Conservation (phyloP, 1,140 invertebrate species). For the Bilobella aurantiaca region DNA sequence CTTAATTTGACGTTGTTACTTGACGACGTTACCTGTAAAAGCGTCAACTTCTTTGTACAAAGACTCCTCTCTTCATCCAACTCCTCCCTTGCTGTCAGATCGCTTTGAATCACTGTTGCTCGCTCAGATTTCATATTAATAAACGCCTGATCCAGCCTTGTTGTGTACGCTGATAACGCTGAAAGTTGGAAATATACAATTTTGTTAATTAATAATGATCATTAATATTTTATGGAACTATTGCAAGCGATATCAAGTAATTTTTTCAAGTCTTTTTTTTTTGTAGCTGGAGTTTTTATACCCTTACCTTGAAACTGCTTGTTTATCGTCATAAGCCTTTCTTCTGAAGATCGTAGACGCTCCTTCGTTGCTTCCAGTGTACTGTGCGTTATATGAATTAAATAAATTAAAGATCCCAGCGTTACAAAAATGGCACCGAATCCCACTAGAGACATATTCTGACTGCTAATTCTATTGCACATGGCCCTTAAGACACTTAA, state of each 20-base stretch:
- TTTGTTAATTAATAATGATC: not conserved
- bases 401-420: not conserved
- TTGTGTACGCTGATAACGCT: conserved; percentile 23
- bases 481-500: not conserved
- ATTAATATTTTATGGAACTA: not conserved
- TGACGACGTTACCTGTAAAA: conserved; percentile 16
- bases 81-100: conserved; percentile 9
- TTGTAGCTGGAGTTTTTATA: not conserved
- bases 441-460: not conserved
- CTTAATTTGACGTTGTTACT: not conserved
- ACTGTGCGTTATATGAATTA: not conserved
- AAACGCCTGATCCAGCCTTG: conserved; percentile 14
- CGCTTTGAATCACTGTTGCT: not conserved
- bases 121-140: conserved; percentile 19
- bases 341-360: not conserved
- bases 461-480: not conserved
- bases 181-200: not conserved
- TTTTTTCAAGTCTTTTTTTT: not conserved
- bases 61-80: not conserved
- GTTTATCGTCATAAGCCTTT: not conserved
- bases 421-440: not conserved
- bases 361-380: not conserved
- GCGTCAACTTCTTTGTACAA: conserved; percentile 5
- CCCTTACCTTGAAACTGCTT: conserved; percentile 26
- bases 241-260: not conserved